Evolutionary conservation across 1,140 invertebrate species (phyloP).

Genomic region (Bicyclus anynana): DNA sequence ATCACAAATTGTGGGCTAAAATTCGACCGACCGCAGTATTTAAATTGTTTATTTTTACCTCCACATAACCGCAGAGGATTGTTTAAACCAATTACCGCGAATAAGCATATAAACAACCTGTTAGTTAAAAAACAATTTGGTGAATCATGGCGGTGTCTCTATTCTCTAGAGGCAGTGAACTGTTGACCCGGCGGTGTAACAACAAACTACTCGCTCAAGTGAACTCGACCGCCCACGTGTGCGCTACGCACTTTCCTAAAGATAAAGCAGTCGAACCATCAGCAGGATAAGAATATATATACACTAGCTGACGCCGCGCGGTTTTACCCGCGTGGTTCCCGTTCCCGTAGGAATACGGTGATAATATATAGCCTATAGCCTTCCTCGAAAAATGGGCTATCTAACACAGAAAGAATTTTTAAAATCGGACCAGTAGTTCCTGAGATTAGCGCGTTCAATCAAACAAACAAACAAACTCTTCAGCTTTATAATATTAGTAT

Average conservation of each 20-base stretch:
- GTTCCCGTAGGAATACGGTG: too few relatives aligned
- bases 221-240: slow-evolving; percentile 63
- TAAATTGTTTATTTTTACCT: slow-evolving; percentile 27
- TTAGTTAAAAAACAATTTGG: slow-evolving; percentile 46
- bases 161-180: slow-evolving; percentile 51
- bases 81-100: slow-evolving; percentile 44
- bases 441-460: too few relatives aligned
- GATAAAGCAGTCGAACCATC: slow-evolving; percentile 19
- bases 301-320: background rate
- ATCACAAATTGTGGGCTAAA: background rate
- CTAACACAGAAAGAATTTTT: too few relatives aligned
- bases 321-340: too few relatives aligned
- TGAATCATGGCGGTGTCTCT: slow-evolving; percentile 58
- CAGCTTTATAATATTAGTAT: too few relatives aligned
- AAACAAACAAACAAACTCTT: too few relatives aligned
- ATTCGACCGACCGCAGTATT: background rate
- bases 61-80: slow-evolving; percentile 27
- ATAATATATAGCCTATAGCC: too few relatives aligned
- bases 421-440: too few relatives aligned
- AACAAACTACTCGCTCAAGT: slow-evolving; percentile 44
- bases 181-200: slow-evolving; percentile 52
- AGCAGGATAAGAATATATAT: background rate
- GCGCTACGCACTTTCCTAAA: slow-evolving; percentile 20
- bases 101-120: slow-evolving; percentile 51
- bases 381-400: too few relatives aligned